These are phyloP conservation scores for Limnothrissa miodon DNA, from an alignment of 2,113 vertebrate genomes.

Conservation along the genomic window DNA sequence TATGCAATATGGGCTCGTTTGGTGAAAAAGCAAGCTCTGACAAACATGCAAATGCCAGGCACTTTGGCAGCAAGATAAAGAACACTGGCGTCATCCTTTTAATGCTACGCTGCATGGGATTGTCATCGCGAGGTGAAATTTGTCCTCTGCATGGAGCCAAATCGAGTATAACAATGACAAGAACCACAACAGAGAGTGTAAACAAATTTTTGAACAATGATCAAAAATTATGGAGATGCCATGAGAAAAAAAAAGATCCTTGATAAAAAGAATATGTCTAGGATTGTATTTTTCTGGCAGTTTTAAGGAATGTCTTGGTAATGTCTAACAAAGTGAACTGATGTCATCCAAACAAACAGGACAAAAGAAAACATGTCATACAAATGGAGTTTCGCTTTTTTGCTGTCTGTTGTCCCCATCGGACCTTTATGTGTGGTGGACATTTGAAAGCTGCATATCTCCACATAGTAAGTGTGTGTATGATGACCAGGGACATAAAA, in stretches of 20 bases:
- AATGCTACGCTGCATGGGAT: slow-evolving; percentile 33
- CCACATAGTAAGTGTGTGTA: not conserved
- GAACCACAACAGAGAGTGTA: not conserved
- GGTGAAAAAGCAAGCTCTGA: slow-evolving; percentile 60
- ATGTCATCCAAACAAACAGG: not conserved
- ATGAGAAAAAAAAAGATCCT: no score
- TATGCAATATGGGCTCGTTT: slow-evolving; percentile 76
- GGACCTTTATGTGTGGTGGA: not conserved
- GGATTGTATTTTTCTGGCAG: not conserved
- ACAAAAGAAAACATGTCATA: not conserved
- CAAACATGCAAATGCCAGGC: slow-evolving; percentile 71
- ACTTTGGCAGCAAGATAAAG: slow-evolving; percentile 67
- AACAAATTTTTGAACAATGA: not conserved
- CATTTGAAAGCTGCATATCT: not conserved
- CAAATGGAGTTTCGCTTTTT: not conserved
- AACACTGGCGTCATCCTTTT: slow-evolving; percentile 35
- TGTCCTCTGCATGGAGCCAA: not conserved
- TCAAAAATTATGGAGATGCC: not conserved
- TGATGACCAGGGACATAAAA: not conserved
- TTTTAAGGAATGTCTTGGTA: not conserved
- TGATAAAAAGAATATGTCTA: not conserved
- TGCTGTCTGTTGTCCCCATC: not conserved
- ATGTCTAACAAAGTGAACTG: not conserved
- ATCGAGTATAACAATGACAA: not conserved
- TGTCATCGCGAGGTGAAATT: not conserved